phyloP scores from a whole-genome alignment of 2,797 vertebrate genomes.

The Centroberyx gerrardi region DNA sequence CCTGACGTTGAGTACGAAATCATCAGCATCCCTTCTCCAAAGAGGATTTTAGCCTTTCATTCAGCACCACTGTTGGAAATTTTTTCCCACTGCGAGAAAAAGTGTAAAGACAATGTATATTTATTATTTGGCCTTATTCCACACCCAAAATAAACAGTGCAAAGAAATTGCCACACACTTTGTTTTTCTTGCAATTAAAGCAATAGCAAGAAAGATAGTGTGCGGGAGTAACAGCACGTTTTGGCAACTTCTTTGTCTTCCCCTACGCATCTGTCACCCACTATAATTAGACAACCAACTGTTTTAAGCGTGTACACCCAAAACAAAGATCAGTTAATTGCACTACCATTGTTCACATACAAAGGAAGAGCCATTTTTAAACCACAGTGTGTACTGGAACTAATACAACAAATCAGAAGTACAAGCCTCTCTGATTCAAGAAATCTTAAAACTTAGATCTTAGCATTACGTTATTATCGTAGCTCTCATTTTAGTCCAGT shows the following conservation, averaged over 20 bases:
- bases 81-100: conserved; percentile 9
- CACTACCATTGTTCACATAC: not conserved
- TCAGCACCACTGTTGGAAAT: not conserved
- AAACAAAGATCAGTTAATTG: not conserved
- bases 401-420: not conserved
- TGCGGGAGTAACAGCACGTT: not conserved
- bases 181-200: not conserved
- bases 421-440: not conserved
- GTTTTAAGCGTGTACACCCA: conserved; percentile 14
- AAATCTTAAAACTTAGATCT: not conserved
- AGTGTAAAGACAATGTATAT: conserved; percentile 15
- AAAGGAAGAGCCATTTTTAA: not conserved
- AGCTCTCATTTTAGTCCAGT: not conserved
- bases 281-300: conserved; percentile 19
- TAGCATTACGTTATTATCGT: no score
- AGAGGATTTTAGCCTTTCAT: conserved; percentile 34
- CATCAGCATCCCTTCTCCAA: conserved; percentile 26
- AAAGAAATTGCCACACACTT: not conserved
- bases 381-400: not conserved
- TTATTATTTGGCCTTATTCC: not conserved
- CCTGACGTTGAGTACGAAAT: conserved; percentile 26
- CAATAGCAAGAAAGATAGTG: not conserved
- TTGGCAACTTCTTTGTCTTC: not conserved
- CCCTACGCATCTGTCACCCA: conserved; percentile 22
- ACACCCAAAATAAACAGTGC: not conserved